Evolutionary conservation across 1,140 invertebrate genomes (phyloP).

Genomic region (Rhagoletis pomonella): DNA sequence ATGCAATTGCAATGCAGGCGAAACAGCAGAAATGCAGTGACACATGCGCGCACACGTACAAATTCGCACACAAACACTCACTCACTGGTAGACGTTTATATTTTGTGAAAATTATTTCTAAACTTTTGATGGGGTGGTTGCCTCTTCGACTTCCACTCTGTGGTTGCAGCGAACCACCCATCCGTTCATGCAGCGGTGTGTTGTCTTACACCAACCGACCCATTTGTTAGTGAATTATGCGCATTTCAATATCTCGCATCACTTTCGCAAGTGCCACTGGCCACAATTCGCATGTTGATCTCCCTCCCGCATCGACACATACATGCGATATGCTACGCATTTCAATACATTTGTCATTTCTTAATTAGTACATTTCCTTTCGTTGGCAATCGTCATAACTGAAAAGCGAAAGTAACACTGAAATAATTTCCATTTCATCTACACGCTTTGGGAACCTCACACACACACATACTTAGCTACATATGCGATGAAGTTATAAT

Average conservation of each 20-base stretch:
- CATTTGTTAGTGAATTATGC: conserved; percentile 51
- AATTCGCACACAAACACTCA: not conserved
- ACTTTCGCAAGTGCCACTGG: conserved; percentile 8
- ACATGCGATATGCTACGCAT: conserved; percentile 15
- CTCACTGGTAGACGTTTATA: not conserved
- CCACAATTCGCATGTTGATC: not conserved
- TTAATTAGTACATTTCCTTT: conserved; percentile 52
- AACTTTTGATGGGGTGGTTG: conserved; percentile 33
- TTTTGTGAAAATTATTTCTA: not conserved
- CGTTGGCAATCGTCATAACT: conserved; percentile 33
- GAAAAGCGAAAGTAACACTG: conserved; percentile 37
- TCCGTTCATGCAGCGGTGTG: not conserved
- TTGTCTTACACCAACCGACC: not conserved
- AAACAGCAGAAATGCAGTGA: not conserved
- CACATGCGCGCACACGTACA: not conserved
- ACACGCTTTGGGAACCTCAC: not conserved
- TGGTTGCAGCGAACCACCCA: not conserved
- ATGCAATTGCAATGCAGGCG: conserved; percentile 28
- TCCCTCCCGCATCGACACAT: not conserved
- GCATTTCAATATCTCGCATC: conserved; percentile 49
- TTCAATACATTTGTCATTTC: conserved; percentile 46
- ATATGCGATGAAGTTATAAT: not conserved
- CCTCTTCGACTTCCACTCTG: not conserved
- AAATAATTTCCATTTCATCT: conserved; percentile 34
- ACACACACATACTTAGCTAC: not conserved